phyloP scores from a whole-genome alignment of 2,797 vertebrate species.

The Pipistrellus nathusii region DNA sequence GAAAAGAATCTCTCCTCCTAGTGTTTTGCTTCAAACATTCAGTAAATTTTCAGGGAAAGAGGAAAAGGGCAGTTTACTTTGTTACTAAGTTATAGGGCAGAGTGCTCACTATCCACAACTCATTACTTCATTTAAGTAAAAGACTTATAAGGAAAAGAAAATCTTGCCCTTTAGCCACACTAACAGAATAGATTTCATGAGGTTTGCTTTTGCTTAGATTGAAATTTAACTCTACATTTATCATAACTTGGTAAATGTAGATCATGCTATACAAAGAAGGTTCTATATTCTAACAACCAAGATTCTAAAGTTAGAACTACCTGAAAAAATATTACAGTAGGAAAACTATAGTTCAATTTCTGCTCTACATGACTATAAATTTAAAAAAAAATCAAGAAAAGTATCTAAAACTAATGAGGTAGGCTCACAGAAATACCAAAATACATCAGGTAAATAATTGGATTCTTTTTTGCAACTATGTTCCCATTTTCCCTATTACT shows the following conservation, averaged over 20 bases:
- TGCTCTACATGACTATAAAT: neutral
- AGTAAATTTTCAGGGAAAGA: constrained; percentile 49
- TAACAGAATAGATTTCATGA: neutral
- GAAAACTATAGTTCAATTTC: neutral
- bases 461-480: neutral
- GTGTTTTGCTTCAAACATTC: constrained; percentile 28
- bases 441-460: constrained; percentile 5
- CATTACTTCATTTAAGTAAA: neutral
- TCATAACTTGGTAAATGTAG: constrained; percentile 4
- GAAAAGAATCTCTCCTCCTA: constrained; percentile 3
- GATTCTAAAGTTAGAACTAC: constrained; percentile 44
- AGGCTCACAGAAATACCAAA: constrained; percentile 13
- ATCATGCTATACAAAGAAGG: neutral
- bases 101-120: neutral
- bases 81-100: neutral
- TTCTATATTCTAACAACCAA: constrained; percentile 21
- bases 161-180: neutral
- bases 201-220: neutral
- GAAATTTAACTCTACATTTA: constrained; percentile 8
- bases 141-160: neutral
- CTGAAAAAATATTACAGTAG: constrained; percentile 44
- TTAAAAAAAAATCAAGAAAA: neutral
- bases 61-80: neutral
- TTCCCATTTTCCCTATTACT: neutral
- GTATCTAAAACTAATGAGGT: constrained; percentile 2